Evolutionary conservation across 2,888 invertebrate genomes (phyloP), one percentile per base, ranked within the genome.

Genomic region (Cryptosula pallasiana): DNA sequence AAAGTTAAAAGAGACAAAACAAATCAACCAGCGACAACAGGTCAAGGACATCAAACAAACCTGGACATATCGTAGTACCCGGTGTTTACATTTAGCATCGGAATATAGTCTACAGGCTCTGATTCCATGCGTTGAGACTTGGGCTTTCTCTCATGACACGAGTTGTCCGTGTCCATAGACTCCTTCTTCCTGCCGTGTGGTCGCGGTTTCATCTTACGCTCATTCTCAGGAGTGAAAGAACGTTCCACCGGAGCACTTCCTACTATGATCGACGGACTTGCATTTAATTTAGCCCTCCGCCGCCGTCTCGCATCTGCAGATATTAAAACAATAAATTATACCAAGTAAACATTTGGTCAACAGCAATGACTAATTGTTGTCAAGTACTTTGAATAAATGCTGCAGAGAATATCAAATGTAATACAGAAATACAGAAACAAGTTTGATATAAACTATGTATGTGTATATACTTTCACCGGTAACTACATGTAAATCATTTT

Each of bases 201-300:
- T 20, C 63, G 63, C 1, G 63, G 63, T 32, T 63, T 63, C 34
- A 63, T 63, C n/a, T 63, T 63, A 63, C 63, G 63, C 63, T 63
- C 63, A 27, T 63, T 27, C 32, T 63, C 63, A 27, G 63, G 63
- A 9, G 63, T 63, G 32, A 63, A 63, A 13, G 63, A 63, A 1
- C 63, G 29, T 5, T 27, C 63, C 2, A 16, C 13, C 16, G 63
- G 63, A n/a, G 63, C 34, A n/a, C 63, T 63, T 5, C 63, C 34
- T 2, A 63, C 32, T 32, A 63, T n/a, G 25, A 63, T 63, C 1
- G 63, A 63, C 29, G 63, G 63, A 27, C 63, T 63, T 5, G 63
- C 63, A 63, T 63, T 63, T 5, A 63, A n/a, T n/a, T 63, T 63
- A 63, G 63, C 63, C 32, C 63, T 63, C 32, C 63, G 27, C 32